Conservation (phyloP, 2,113 vertebrate genomes). For the Cyrtonyx montezumae region DNA sequence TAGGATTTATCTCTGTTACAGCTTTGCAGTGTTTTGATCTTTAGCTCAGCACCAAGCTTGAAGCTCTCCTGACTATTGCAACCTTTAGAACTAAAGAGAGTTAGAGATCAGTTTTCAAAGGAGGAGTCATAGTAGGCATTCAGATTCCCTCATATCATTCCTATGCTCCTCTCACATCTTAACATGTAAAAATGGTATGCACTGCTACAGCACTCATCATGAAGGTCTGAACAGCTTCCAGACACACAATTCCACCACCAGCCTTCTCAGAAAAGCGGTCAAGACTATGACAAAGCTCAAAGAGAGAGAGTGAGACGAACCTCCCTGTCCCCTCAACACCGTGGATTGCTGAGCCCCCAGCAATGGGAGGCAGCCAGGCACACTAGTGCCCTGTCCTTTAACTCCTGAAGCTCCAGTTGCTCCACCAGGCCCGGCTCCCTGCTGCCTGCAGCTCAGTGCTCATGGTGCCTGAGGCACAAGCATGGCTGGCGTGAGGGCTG, state of each 20-base stretch:
- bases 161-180: not conserved
- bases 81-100: not conserved
- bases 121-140: not conserved
- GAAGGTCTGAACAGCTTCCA: not conserved
- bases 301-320: not conserved
- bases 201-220: not conserved
- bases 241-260: not conserved
- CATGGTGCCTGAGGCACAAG: not conserved
- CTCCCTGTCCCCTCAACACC: fast-evolving
- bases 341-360: not conserved
- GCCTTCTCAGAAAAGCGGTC: not conserved
- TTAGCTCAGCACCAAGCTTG: not conserved
- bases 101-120: not conserved
- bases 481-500: not conserved
- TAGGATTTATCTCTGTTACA: slow-evolving; percentile 31
- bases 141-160: not conserved
- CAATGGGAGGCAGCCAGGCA: not conserved
- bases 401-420: not conserved
- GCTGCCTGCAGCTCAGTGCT: not conserved
- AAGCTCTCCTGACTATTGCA: not conserved
- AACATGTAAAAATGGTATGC: not conserved
- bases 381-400: not conserved
- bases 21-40: slow-evolving; percentile 17
- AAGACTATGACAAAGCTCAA: not conserved
- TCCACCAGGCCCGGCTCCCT: not conserved